Conservation (phyloP, 2,797 vertebrate species). For the Heliangelus exortis region DNA sequence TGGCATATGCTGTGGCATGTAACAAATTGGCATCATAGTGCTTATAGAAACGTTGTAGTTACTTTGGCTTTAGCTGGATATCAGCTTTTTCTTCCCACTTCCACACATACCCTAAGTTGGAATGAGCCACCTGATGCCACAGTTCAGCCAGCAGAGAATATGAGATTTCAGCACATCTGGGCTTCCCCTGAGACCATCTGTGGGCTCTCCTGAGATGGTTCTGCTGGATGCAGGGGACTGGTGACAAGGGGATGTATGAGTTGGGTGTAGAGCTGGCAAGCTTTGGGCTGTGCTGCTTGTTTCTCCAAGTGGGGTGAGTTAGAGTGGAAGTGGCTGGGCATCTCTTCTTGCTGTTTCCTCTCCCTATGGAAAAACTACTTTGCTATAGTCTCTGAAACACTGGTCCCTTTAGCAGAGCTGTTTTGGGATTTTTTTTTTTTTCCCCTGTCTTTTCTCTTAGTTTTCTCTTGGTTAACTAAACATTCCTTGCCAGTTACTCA, state of each 20-base stretch:
- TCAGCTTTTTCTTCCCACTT: neutral
- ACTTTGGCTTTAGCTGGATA: neutral
- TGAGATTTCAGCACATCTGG: neutral
- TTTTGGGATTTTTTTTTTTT: too few species aligned
- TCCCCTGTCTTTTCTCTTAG: neutral
- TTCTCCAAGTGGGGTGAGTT: neutral
- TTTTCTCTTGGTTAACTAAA: neutral
- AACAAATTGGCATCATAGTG: rapidly evolving
- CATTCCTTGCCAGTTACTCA: neutral
- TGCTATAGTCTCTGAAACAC: neutral
- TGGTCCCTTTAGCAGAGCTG: neutral
- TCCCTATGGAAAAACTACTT: neutral
- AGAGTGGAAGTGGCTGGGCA: neutral
- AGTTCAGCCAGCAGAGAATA: neutral
- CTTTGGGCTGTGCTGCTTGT: rapidly evolving
- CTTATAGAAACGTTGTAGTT: neutral
- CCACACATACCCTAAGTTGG: rapidly evolving
- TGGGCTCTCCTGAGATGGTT: neutral
- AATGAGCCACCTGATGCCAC: neutral
- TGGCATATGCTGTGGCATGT: rapidly evolving
- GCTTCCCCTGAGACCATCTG: rapidly evolving
- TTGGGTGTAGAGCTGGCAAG: rapidly evolving
- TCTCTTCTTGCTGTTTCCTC: neutral
- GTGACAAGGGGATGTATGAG: rapidly evolving
- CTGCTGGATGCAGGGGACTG: neutral